Base-by-base conservation (phyloP, 2,797 vertebrate genomes). In the Chaunax sp. region DNA sequence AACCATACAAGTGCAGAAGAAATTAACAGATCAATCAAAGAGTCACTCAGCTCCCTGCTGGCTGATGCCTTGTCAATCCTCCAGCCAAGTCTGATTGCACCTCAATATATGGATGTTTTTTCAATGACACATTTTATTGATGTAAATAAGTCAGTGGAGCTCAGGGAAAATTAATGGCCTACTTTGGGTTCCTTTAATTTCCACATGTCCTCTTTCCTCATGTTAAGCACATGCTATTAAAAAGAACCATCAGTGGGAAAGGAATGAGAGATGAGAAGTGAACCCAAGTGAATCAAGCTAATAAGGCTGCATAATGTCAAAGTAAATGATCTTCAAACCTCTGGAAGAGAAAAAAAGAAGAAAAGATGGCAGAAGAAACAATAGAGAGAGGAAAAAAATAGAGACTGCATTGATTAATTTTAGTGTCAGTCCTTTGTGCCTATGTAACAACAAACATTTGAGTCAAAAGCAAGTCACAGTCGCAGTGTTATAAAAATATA, bases 21-120 rank as follows among this genome's bases (percentile, higher is more conserved):
- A 87, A 85, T 88, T 47, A 89, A 69, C 73, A 82, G 80, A 91
- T 91, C 86, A 85, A 78, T 91, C 85, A 87, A 47, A 79, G 58
- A 68, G 71, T 84, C 72, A 47, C 49, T 14, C 43, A 6, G 68
- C 68, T 77, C 75, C 80, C 46, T 4, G 14, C 52, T 25, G 76
- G 69, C 58, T 47, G 71, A 78, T 18, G 72, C 44, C 54, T 79
- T 55, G 71, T 90, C 82, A 85, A 64, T 84, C 86, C 45, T 14
- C 81, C 81, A 78, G 64, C 64, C 37, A 12, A 7, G 35, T 76
- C 71, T 85, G 85, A 87, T 89, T 77, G 78, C 50, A 50, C 59
- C 55, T 62, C 58, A 44, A 57, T 69, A 69, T 82, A 78, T 72
- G 64, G 69, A 77, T 54, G 78, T 61, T 74, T 75, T 69, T 70